phyloP scores from a whole-genome alignment of 1,140 invertebrate genomes.

The Gonatopus flavifemur region DNA sequence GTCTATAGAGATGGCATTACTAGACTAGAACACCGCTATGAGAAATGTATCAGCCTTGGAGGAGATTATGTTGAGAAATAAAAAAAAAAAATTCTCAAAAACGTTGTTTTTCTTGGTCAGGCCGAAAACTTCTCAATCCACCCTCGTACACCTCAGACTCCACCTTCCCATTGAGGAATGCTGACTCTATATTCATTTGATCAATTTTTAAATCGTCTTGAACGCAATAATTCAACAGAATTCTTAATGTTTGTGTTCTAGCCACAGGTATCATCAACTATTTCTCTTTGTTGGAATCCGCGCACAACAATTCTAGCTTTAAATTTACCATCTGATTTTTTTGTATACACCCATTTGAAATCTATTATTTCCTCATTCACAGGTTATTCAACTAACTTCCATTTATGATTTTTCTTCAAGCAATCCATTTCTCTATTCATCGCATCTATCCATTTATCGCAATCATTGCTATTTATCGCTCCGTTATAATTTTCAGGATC shows the following conservation, averaged over 20 bases:
- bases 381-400: background rate
- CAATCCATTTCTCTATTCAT: conserved; percentile 2
- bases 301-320: background rate
- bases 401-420: conserved; percentile 2
- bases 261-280: background rate
- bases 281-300: background rate
- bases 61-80: no score
- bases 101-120: no score
- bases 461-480: background rate
- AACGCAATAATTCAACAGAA: background rate
- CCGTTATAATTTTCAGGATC: background rate
- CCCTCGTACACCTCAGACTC: background rate
- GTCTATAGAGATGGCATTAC: no score
- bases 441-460: background rate
- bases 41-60: no score
- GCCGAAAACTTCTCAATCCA: no score
- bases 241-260: background rate
- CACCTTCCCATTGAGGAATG: no score
- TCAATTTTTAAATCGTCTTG: background rate
- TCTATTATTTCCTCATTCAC: background rate
- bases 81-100: no score
- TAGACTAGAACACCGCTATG: no score
- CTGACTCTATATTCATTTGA: background rate
- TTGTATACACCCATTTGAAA: background rate
- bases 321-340: background rate